Evolutionary conservation across 1,140 invertebrate genomes (phyloP).

Genomic region (Cyclina sinensis): DNA sequence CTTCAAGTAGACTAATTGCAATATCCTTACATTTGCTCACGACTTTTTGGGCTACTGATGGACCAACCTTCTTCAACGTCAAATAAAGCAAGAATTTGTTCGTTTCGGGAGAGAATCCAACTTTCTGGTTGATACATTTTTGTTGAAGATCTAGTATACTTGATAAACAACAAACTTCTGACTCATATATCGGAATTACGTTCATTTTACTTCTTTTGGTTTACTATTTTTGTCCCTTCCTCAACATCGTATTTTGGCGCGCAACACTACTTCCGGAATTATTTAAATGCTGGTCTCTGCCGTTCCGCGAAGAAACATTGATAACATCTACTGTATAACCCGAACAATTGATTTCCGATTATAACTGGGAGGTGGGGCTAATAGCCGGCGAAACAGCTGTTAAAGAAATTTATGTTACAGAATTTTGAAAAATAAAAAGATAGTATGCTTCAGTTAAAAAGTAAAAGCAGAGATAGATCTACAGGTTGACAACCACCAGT

Average conservation of each 20-base stretch:
- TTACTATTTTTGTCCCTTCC: not conserved
- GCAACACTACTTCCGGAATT: not conserved
- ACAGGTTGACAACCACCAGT: too few relatives aligned
- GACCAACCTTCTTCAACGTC: slow-evolving; percentile 81
- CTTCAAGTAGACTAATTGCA: too few relatives aligned
- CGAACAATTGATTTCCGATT: too few relatives aligned
- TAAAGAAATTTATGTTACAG: too few relatives aligned
- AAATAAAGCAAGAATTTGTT: slow-evolving; percentile 80
- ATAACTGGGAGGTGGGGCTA: too few relatives aligned
- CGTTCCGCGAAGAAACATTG: too few relatives aligned
- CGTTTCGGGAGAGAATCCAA: slow-evolving; percentile 81
- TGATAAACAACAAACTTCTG: slow-evolving; percentile 78
- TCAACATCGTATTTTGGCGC: slow-evolving; percentile 32
- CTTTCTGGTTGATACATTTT: slow-evolving; percentile 73
- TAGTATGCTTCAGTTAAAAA: too few relatives aligned
- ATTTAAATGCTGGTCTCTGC: not conserved
- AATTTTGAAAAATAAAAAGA: too few relatives aligned
- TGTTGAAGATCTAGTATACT: slow-evolving; percentile 78
- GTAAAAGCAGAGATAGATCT: too few relatives aligned
- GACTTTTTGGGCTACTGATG: slow-evolving; percentile 80
- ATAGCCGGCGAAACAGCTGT: too few relatives aligned
- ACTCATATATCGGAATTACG: slow-evolving; percentile 68
- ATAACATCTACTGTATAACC: too few relatives aligned
- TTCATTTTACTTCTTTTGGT: slow-evolving; percentile 24
- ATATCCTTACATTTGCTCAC: slow-evolving; percentile 83